Evolutionary conservation across 2,888 invertebrate genomes (phyloP).

Genomic region (Yponomeuta malinellus): DNA sequence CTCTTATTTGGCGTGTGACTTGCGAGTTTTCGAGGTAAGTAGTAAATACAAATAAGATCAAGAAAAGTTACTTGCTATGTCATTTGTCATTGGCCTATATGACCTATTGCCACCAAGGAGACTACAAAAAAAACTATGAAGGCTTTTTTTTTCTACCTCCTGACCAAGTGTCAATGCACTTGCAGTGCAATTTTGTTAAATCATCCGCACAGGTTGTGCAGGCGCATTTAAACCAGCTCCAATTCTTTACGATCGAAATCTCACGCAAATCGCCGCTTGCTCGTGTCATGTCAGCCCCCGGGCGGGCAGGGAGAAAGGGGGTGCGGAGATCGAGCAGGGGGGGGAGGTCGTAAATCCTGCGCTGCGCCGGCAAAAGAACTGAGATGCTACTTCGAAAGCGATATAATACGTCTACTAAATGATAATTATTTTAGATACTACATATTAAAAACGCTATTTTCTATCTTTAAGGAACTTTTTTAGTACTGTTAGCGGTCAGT

Average conservation of each 20-base stretch:
- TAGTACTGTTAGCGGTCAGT: no score
- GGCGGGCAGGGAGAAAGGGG: slow-evolving; percentile 31
- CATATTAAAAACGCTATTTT: no score
- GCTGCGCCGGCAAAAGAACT: slow-evolving; percentile 43
- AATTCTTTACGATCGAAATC: slow-evolving; percentile 31
- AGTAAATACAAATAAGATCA: no score
- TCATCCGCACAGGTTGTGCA: slow-evolving; percentile 23
- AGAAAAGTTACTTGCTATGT: no score
- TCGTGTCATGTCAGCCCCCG: slow-evolving; percentile 36
- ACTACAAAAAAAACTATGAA: no score
- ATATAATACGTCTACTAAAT: neutral
- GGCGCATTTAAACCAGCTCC: slow-evolving; percentile 28
- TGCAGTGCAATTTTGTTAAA: slow-evolving; percentile 27
- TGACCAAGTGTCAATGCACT: neutral
- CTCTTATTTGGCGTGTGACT: neutral
- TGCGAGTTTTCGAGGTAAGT: neutral
- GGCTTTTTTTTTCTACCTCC: no score
- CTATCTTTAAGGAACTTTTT: no score
- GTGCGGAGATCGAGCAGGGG: slow-evolving; percentile 33
- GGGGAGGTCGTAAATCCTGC: slow-evolving; percentile 47
- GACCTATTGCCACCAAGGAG: no score
- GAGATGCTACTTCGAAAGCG: neutral
- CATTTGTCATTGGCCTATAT: no score
- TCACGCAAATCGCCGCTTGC: slow-evolving; percentile 48
- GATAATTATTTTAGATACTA: no score